These are phyloP conservation scores for Pemphredon lugubris DNA, from an alignment of 2,888 invertebrate species.

Conservation along the genomic window DNA sequence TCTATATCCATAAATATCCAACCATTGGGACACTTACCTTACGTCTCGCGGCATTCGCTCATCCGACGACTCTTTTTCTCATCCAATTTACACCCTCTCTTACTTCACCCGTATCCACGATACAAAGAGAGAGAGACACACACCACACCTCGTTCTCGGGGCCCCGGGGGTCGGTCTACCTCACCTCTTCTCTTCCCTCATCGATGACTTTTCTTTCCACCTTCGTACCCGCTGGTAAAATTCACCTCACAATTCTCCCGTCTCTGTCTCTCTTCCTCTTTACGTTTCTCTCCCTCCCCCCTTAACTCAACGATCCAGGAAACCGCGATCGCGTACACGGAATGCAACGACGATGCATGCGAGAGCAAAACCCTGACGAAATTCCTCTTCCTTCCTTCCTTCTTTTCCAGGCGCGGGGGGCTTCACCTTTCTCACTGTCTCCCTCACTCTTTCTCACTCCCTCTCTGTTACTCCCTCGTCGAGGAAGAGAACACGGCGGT, in stretches of 20 bases:
- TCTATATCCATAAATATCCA: too few relatives aligned
- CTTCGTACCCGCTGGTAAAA: slow-evolving; percentile 3
- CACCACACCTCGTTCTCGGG: too few relatives aligned
- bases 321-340: too few relatives aligned
- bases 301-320: too few relatives aligned
- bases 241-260: slow-evolving; percentile 2
- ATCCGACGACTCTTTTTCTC: neutral
- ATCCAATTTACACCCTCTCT: neutral
- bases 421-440: neutral
- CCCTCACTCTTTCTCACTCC: neutral
- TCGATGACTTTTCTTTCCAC: slow-evolving; percentile 11
- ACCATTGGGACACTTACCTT: too few relatives aligned
- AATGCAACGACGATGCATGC: too few relatives aligned
- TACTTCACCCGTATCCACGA: slow-evolving; percentile 3
- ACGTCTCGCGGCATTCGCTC: slow-evolving; percentile 16
- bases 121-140: too few relatives aligned
- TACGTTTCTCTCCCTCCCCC: neutral
- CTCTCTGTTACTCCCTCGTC: neutral
- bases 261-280: slow-evolving; percentile 17
- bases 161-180: too few relatives aligned
- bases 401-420: neutral
- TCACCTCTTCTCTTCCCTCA: neutral
- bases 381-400: neutral
- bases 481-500: neutral
- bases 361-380: too few relatives aligned